Conservation (phyloP, 1,140 invertebrate genomes). For the Trichomalopsis sarcophagae region DNA sequence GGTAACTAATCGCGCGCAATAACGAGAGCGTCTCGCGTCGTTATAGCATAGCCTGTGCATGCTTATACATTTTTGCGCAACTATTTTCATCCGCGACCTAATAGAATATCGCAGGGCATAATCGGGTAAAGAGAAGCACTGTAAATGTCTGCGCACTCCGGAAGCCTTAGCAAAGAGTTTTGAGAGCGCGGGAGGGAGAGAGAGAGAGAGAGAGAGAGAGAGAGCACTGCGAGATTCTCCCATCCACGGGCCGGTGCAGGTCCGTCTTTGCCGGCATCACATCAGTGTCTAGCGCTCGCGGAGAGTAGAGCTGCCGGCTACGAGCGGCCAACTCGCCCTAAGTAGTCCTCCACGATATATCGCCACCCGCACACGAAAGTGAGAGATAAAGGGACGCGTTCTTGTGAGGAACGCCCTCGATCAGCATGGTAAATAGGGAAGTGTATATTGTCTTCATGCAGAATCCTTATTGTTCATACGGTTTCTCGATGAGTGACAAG, state of each 20-base stretch:
- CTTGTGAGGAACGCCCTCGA: background rate
- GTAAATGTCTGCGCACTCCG: conserved; percentile 67
- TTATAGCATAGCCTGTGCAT: background rate
- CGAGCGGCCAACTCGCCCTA: background rate
- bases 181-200: background rate
- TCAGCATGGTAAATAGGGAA: background rate
- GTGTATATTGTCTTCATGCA: background rate
- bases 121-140: conserved; percentile 75
- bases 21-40: background rate
- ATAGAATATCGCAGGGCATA: conserved; percentile 69
- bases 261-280: background rate
- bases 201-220: background rate
- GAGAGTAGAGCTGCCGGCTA: background rate
- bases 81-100: conserved; percentile 69
- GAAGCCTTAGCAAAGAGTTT: conserved; percentile 67
- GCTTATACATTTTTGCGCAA: conserved; percentile 58
- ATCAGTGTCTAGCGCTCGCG: background rate
- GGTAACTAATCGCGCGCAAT: background rate
- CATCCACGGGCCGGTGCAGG: background rate
- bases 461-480: background rate
- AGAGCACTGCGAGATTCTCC: background rate
- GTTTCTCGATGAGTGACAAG: background rate
- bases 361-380: background rate
- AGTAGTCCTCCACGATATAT: background rate
- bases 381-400: too few species aligned